A percentile compares a stretch with the other conserved stretches of the same genome.
Conservation (phyloP, 2,113 vertebrate species). For the Edolisoma coerulescens region DNA sequence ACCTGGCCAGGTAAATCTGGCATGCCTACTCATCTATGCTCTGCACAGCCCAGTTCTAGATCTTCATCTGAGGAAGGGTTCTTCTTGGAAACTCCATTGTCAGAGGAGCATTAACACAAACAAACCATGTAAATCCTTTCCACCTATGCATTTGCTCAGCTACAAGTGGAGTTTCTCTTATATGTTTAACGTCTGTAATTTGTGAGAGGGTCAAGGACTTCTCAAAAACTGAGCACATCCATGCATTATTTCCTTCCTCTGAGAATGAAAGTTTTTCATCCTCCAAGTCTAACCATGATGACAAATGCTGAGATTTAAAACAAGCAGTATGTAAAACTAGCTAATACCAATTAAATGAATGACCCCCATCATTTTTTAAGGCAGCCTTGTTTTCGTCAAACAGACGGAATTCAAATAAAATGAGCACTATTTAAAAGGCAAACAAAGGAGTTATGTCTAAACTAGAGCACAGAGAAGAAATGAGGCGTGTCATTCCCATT, state of each 20-base stretch:
- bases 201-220: neutral
- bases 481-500: neutral
- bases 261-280: neutral
- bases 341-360: neutral
- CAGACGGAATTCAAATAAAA: neutral
- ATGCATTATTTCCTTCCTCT: neutral
- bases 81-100: neutral
- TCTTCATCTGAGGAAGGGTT: neutral
- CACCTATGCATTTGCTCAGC: neutral
- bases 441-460: neutral
- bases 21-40: neutral
- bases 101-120: neutral
- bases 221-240: neutral
- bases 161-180: neutral
- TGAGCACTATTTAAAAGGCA: neutral
- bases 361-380: neutral
- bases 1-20: neutral
- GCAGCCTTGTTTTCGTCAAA: neutral
- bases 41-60: neutral
- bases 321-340: neutral
- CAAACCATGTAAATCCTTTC: neutral
- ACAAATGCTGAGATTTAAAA: neutral
- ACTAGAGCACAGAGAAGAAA: neutral
- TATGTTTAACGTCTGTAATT: neutral
- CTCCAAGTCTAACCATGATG: neutral